Conservation (phyloP, 1,140 invertebrate species). For the Calliphora vicina region DNA sequence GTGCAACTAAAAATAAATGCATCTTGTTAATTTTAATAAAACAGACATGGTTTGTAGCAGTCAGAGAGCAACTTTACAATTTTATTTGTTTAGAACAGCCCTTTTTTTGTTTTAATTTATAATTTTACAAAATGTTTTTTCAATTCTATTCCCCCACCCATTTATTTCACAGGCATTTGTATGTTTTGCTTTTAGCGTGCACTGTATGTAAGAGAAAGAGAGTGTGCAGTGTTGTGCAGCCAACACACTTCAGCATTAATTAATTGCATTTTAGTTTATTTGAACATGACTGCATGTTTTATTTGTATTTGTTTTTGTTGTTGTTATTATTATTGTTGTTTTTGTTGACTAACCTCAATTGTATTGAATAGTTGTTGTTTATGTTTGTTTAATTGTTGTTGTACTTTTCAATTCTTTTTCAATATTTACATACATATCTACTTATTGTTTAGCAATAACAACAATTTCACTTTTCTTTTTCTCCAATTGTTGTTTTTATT, state of each 20-base stretch:
- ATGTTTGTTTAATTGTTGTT: too few species aligned
- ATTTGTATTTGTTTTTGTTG: too few species aligned
- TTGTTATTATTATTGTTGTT: too few species aligned
- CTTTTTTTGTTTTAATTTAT: not conserved
- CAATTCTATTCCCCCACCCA: not conserved
- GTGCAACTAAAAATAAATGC: constrained; percentile 5
- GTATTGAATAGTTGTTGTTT: not conserved
- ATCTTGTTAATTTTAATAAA: constrained; percentile 23
- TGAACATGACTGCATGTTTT: constrained; percentile 9
- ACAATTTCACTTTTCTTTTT: too few species aligned
- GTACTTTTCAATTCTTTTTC: too few species aligned
- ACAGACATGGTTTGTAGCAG: not conserved
- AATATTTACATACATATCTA: too few species aligned
- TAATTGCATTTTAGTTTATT: constrained; percentile 25
- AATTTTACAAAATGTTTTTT: not conserved
- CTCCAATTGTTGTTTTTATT: too few species aligned
- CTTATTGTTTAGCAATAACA: too few species aligned
- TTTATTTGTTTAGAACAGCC: not conserved
- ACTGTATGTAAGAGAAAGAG: too few species aligned
- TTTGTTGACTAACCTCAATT: not conserved
- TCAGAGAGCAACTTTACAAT: not conserved
- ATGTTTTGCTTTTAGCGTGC: too few species aligned
- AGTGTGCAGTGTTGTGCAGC: too few species aligned
- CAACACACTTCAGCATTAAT: constrained; percentile 22
- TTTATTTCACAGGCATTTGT: too few species aligned